These are phyloP conservation scores for Cephus sareptanus DNA, from an alignment of 2,888 invertebrate species.

Conservation along the genomic window DNA sequence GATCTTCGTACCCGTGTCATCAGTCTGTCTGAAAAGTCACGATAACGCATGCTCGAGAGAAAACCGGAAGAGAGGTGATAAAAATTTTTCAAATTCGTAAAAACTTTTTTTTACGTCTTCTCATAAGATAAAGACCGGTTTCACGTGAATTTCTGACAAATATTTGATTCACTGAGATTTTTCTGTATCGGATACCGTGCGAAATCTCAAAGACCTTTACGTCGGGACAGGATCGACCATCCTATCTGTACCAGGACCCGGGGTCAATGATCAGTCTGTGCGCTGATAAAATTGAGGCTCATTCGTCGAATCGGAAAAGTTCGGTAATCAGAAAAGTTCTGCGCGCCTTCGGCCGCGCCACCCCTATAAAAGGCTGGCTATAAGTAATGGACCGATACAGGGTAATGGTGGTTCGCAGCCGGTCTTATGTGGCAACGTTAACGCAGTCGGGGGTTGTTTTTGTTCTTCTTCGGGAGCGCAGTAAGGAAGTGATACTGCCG, in stretches of 20 bases:
- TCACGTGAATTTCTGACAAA: not conserved
- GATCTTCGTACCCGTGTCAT: not conserved
- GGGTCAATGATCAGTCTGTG: not conserved
- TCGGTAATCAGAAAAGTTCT: conserved; percentile 59
- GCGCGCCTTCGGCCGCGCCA: conserved; percentile 18
- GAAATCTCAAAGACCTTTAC: not conserved
- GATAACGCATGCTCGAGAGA: not conserved
- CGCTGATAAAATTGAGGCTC: conserved; percentile 52
- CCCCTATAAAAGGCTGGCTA: conserved; percentile 25
- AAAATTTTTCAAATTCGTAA: not conserved
- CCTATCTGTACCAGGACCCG: not conserved
- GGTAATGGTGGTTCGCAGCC: conserved; percentile 42
- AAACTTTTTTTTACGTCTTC: not conserved
- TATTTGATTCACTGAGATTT: not conserved
- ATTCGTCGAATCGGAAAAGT: conserved; percentile 59
- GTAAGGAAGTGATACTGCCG: not conserved
- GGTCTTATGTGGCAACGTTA: conserved; percentile 33
- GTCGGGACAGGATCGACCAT: not conserved
- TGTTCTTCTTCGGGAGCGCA: conserved; percentile 23
- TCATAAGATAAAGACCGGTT: not conserved
- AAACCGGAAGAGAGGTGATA: not conserved
- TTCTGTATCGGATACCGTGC: not conserved
- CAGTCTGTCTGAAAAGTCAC: not conserved
- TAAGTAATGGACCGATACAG: conserved; percentile 53
- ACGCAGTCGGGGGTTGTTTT: conserved; percentile 39